Evolutionary conservation across 2,113 vertebrate genomes (phyloP), one percentile per base, ranked within the genome.

Genomic region (Leiothrix lutea): DNA sequence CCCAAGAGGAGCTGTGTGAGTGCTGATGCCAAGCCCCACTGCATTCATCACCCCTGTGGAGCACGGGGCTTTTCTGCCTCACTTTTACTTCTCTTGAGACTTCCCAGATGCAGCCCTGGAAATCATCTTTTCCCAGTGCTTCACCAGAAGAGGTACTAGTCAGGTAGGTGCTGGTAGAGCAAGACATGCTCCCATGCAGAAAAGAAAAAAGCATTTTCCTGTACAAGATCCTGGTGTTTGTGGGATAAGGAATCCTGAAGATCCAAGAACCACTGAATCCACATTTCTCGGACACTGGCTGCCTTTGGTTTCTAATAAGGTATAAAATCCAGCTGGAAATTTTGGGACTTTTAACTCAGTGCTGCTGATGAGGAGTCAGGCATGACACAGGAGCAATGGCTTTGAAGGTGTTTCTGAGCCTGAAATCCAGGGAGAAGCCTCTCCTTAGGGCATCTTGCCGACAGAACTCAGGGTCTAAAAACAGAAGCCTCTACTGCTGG

Each of bases 291-390:
- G 51, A 61, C 12, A 16, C 12, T 47, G 42, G 8, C 14, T 67
- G 35, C 21, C 35, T 92, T 50, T 69, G 26, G 4, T 79, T 51
- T 48, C 48, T 61, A 54, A 47, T 19, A 79, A 74, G 19, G 38
- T 8, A 14, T 6, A 66, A 79, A 5, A 23, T 96, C 36, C 40
- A 79, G 56, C 17, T 85, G 72, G 75, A 85, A 65, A 1, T 91
- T 93, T 67, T 1, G 1, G 40, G 19, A 19, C 2, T 87, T 78
- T 18, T 56, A 56, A 22, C 4, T 56, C 57, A 8, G 19, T 56
- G 33, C 16, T 51, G 78, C 31, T 87, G 44, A 0, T 0, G 1
- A 72, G 60, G 35, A 64, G 23, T 19, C 33, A 86, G 11, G 17
- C 51, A 48, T 60, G 62, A 51, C 22, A 36, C 0, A 31, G 29